Evolutionary conservation across 1,140 invertebrate genomes (phyloP).

Genomic region (Elymnias hypermnestra): DNA sequence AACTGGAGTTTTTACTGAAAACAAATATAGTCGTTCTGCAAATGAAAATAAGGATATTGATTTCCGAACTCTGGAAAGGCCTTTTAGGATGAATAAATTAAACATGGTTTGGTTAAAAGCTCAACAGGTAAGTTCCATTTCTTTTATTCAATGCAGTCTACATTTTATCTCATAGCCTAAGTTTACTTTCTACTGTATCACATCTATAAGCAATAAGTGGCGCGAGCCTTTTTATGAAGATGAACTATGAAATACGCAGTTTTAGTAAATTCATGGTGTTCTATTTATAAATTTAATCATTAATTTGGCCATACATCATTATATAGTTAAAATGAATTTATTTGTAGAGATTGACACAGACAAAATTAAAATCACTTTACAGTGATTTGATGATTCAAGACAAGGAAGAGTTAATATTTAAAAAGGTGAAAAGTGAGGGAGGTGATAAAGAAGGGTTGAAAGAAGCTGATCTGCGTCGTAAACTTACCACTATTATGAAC

Average conservation of each 20-base stretch:
- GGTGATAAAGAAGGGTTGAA: constrained; percentile 91
- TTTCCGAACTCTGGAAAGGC: constrained; percentile 82
- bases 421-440: constrained; percentile 88
- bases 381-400: constrained; percentile 94
- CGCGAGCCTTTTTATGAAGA: too few species aligned
- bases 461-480: constrained; percentile 88
- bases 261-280: too few species aligned
- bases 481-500: constrained; percentile 88
- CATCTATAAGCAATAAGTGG: too few species aligned
- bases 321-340: too few species aligned
- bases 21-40: constrained; percentile 79
- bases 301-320: too few species aligned
- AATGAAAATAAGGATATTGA: constrained; percentile 74
- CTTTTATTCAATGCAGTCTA: too few species aligned
- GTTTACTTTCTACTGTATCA: too few species aligned
- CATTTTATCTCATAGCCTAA: too few species aligned
- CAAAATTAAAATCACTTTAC: constrained; percentile 90
- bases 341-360: constrained; percentile 85
- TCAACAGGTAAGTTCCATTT: constrained; percentile 78
- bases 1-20: constrained; percentile 49
- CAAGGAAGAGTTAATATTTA: constrained; percentile 91
- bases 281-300: too few species aligned
- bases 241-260: too few species aligned
- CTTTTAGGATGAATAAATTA: constrained; percentile 90
- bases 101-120: constrained; percentile 91